Conservation (phyloP, 2,888 invertebrate species). For the Caradrina clavipalpis region DNA sequence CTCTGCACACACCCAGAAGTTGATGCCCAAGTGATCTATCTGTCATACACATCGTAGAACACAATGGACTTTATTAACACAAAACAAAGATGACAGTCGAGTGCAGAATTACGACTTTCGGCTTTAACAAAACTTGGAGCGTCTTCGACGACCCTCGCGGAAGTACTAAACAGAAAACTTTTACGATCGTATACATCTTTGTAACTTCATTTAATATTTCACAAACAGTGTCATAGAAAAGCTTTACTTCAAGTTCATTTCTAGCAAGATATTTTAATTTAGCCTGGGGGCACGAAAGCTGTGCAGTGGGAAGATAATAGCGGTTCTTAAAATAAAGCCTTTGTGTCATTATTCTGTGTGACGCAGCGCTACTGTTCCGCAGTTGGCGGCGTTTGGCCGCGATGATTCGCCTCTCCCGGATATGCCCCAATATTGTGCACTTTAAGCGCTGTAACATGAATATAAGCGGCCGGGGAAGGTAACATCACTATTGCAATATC, state of each 20-base stretch:
- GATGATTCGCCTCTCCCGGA: constrained; percentile 56
- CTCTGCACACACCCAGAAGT: constrained; percentile 6
- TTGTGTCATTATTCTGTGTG: constrained; percentile 82
- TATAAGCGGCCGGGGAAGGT: constrained; percentile 39
- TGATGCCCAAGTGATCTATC: constrained; percentile 39
- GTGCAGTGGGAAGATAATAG: constrained; percentile 81
- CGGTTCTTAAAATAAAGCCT: constrained; percentile 84
- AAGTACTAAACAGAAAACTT: constrained; percentile 71
- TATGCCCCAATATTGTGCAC: constrained; percentile 59
- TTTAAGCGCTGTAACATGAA: constrained; percentile 39
- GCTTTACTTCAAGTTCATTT: constrained; percentile 69
- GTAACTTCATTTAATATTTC: constrained; percentile 69
- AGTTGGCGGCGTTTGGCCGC: constrained; percentile 51
- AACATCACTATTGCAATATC: constrained; percentile 22
- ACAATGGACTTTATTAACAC: constrained; percentile 48
- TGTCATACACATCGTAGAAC: constrained; percentile 13
- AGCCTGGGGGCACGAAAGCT: constrained; percentile 73
- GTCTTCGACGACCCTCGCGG: constrained; percentile 56
- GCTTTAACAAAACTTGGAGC: constrained; percentile 41
- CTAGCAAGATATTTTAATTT: constrained; percentile 81
- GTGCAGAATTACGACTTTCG: constrained; percentile 52
- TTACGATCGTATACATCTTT: constrained; percentile 68
- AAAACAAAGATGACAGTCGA: constrained; percentile 59
- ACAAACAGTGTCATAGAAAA: constrained; percentile 65
- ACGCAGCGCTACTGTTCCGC: constrained; percentile 58